Conservation (phyloP, 2,888 invertebrate species). For the Thecophora atra region DNA sequence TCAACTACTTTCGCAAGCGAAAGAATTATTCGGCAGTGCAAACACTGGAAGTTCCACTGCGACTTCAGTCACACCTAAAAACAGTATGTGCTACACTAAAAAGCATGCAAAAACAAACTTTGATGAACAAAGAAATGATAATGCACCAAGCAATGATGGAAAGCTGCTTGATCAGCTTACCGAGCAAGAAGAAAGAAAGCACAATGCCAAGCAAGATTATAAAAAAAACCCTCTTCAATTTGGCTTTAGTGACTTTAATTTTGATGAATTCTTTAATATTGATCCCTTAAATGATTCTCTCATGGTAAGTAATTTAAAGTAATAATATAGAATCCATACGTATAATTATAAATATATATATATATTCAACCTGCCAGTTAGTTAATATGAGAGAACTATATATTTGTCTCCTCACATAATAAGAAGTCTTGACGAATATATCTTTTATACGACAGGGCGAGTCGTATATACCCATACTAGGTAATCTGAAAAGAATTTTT, state of each 20-base stretch:
- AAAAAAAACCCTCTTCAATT: constrained; percentile 14
- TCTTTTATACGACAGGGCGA: no score
- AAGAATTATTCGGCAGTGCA: constrained; percentile 21
- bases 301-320: constrained; percentile 69
- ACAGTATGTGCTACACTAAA: background rate
- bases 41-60: constrained; percentile 35
- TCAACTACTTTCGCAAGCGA: constrained; percentile 4
- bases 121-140: background rate
- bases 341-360: no score
- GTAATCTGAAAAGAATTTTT: no score
- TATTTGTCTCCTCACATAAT: no score
- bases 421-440: no score
- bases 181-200: constrained; percentile 1
- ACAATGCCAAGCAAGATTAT: background rate
- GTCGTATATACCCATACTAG: no score
- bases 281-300: constrained; percentile 80
- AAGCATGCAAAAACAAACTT: background rate
- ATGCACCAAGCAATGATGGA: background rate
- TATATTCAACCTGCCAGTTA: no score
- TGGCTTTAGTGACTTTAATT: constrained; percentile 73
- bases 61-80: background rate
- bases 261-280: constrained; percentile 86
- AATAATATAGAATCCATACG: no score
- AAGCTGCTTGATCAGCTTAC: background rate
- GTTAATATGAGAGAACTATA: no score